These are phyloP conservation scores for Oryctes rhinoceros DNA, from an alignment of 1,140 invertebrate species.

Conservation along the genomic window DNA sequence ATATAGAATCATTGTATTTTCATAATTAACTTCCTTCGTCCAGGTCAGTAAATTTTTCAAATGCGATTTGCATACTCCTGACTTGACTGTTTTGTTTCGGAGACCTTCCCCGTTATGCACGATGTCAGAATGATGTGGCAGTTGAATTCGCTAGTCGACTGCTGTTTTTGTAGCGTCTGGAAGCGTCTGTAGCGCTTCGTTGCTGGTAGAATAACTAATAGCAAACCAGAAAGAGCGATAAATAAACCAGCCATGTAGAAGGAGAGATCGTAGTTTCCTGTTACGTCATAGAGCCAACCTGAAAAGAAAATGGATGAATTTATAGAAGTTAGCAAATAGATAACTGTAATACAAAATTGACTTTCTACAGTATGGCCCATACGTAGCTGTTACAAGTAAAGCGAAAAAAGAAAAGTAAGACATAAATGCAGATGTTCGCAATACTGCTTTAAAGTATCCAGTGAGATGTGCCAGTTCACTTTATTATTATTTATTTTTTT, in stretches of 20 bases:
- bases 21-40: background rate
- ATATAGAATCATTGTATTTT: background rate
- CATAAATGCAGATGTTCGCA: no score
- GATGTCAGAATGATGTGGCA: conserved; percentile 48
- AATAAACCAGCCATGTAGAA: conserved; percentile 89
- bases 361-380: no score
- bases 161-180: conserved; percentile 48
- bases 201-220: conserved; percentile 74
- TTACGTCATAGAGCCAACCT: conserved; percentile 84
- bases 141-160: conserved; percentile 49
- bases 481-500: no score
- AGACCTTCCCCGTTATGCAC: conserved; percentile 44
- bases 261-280: conserved; percentile 80
- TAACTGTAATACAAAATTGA: no score
- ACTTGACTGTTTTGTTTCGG: background rate
- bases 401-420: no score
- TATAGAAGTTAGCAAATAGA: background rate
- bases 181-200: conserved; percentile 62
- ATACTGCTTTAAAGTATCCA: no score
- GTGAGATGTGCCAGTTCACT: no score
- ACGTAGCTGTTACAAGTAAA: no score
- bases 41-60: background rate
- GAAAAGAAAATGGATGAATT: conserved; percentile 58
- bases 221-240: conserved; percentile 82
- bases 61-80: background rate